Evolutionary conservation across 2,888 invertebrate genomes (phyloP), one percentile per base, ranked within the genome.

Genomic region (Cyrtodaria siliqua): DNA sequence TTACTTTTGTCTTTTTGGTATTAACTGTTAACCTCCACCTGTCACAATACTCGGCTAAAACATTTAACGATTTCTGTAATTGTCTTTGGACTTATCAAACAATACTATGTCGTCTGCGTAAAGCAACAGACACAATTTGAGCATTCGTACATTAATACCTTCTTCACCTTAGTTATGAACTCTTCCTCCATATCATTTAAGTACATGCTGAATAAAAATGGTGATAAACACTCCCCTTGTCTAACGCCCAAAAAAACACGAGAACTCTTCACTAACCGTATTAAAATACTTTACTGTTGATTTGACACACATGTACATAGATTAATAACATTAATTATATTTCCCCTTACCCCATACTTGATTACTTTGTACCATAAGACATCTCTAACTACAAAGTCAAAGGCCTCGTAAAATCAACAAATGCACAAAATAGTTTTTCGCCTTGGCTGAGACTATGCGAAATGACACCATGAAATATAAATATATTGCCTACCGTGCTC

Each of bases 401-500:
- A 49, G 12, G 49, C 49, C 49, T 49, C 18, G 14, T 47, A 16
- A 47, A 47, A 20, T 47, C 47, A 18, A 47, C 20, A 16, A 47
- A 47, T 4, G 47, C 47, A 47, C 47, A 47, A 47, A 9, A 47
- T 47, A 47, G 16, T 16, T 47, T 16, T 47, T 47, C 20, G 6
- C 47, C n/a, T 18, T 47, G n/a, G 16, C 16, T 47, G 20, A 47
- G n/a, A 16, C n/a, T 47, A 47, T 47, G 47, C 6, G n/a, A 9
- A 9, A 47, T 47, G 20, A 47, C 4, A 9, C 47, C 47, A 47
- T 47, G 6, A n/a, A n/a, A n/a, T n/a, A n/a, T n/a, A n/a, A n/a
- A n/a, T n/a, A n/a, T n/a, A 33, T 4, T 42, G 40, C 56, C 71
- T 26, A n/a, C 50, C 16, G 57, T 76, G 24, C 42, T 27, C 16